phyloP scores from a whole-genome alignment of 1,140 invertebrate genomes.

The Cherax destructor region DNA sequence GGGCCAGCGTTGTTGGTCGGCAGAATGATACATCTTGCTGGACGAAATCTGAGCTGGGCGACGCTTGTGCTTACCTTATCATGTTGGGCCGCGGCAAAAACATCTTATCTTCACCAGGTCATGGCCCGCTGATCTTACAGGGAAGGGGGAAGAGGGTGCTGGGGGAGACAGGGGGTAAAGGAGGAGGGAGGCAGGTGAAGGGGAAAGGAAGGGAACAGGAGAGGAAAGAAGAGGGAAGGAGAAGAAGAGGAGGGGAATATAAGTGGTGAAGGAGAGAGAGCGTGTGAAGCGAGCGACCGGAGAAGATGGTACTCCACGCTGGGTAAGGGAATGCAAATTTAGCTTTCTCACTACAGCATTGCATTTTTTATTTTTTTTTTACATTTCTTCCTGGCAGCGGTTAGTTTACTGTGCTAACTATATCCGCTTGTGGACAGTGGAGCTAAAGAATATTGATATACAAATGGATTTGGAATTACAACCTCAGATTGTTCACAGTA shows the following conservation, averaged over 20 bases:
- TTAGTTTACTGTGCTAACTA: too few species aligned
- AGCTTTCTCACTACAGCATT: too few species aligned
- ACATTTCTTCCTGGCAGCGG: too few species aligned
- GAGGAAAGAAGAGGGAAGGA: neutral
- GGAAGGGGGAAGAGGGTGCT: neutral
- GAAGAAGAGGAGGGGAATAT: neutral
- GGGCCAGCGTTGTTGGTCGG: neutral
- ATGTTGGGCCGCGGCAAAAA: neutral
- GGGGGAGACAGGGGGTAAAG: neutral
- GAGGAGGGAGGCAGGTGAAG: neutral
- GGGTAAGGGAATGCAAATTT: too few species aligned
- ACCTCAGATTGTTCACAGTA: too few species aligned
- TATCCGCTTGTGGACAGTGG: too few species aligned
- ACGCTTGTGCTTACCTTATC: conserved; percentile 22
- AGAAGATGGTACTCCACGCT: too few species aligned
- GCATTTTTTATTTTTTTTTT: too few species aligned
- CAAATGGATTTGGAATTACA: too few species aligned
- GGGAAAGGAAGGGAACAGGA: neutral
- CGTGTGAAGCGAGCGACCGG: too few species aligned
- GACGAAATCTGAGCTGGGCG: neutral
- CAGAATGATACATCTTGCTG: conserved; percentile 9
- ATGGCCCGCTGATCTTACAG: neutral
- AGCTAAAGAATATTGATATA: too few species aligned
- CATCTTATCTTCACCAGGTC: conserved; percentile 18
- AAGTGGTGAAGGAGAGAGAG: neutral